phyloP scores from a whole-genome alignment of 2,888 invertebrate species.

The Busseola fusca region DNA sequence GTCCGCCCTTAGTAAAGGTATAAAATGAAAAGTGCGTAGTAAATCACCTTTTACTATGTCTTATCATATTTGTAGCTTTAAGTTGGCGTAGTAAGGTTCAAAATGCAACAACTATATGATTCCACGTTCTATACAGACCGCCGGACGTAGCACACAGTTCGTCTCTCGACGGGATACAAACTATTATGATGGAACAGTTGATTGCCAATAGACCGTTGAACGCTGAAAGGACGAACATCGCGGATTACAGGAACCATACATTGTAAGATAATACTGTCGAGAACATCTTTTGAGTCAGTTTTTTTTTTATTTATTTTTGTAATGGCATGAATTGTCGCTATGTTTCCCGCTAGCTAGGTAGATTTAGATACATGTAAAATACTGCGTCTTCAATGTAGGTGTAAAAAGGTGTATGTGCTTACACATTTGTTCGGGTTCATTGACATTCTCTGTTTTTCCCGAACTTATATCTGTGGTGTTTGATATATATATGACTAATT shows the following conservation, averaged over 20 bases:
- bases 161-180: slow-evolving; percentile 46
- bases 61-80: neutral
- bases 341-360: slow-evolving; percentile 10
- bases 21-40: neutral
- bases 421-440: neutral
- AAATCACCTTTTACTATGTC: neutral
- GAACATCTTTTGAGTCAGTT: slow-evolving; percentile 28
- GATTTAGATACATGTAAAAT: slow-evolving; percentile 1
- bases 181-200: slow-evolving; percentile 49
- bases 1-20: neutral
- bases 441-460: no score
- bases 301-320: slow-evolving; percentile 20
- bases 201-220: slow-evolving; percentile 47
- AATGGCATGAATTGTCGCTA: slow-evolving; percentile 10
- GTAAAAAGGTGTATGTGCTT: neutral
- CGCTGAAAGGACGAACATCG: slow-evolving; percentile 36
- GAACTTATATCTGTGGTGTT: neutral
- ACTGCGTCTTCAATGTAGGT: neutral
- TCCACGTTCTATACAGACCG: slow-evolving; percentile 44
- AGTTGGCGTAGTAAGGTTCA: slow-evolving; percentile 3
- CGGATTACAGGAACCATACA: slow-evolving; percentile 45
- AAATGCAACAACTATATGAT: slow-evolving; percentile 30
- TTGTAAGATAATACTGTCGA: slow-evolving; percentile 42
- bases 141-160: slow-evolving; percentile 44
- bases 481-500: neutral